Percentiles rank a stretch among this genome's conserved stretches.
Conservation (phyloP, 2,113 vertebrate genomes). For the Prietella phreatophila region DNA sequence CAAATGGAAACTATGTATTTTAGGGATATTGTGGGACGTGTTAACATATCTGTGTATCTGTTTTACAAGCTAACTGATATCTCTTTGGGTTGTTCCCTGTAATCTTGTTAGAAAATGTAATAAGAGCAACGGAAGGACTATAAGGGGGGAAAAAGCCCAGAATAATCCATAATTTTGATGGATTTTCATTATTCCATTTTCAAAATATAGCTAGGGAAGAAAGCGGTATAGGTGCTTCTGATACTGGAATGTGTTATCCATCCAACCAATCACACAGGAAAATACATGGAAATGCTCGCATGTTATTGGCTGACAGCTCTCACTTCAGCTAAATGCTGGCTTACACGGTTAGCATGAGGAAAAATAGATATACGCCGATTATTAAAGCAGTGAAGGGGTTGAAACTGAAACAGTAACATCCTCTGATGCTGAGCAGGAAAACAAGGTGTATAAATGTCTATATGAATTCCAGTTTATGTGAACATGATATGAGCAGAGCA, state of each 20-base stretch:
- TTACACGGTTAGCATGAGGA: too few species aligned
- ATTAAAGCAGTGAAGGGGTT: too few species aligned
- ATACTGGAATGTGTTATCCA: not conserved
- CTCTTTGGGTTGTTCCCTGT: conserved; percentile 10
- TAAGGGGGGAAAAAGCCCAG: not conserved
- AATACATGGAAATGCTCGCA: too few species aligned
- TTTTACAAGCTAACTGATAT: conserved; percentile 29
- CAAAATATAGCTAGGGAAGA: not conserved
- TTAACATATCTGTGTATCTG: conserved; percentile 39
- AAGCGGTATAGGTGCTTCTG: not conserved
- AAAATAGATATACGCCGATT: too few species aligned
- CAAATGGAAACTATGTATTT: conserved; percentile 43
- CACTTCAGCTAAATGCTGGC: too few species aligned
- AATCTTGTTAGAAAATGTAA: conserved; percentile 18
- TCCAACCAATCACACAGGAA: too few species aligned
- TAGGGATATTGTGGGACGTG: conserved; percentile 42
- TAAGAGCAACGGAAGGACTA: not conserved
- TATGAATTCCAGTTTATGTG: too few species aligned
- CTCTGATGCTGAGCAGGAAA: too few species aligned
- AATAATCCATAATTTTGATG: not conserved
- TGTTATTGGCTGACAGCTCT: too few species aligned
- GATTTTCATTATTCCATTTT: not conserved
- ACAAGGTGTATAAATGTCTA: too few species aligned
- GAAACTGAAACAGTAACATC: too few species aligned
- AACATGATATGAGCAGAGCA: too few species aligned